A percentile compares a stretch with the other conserved stretches of the same genome.
Conservation (phyloP, 2,797 vertebrate species). For the Alauda arvensis region DNA sequence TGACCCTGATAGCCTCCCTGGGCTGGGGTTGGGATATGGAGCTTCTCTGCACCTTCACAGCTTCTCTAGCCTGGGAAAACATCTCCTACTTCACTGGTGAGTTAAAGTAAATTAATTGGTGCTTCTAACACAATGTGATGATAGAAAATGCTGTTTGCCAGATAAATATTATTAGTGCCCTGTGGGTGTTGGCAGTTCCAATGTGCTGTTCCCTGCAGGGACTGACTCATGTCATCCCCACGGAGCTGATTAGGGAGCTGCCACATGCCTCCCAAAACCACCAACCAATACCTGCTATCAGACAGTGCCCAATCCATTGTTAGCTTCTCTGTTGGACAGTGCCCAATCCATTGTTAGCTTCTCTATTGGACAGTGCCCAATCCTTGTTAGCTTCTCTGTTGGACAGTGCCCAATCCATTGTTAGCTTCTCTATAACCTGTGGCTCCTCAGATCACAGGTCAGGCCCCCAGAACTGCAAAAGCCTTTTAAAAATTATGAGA, state of each 20-base stretch:
- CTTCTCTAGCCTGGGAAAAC: not conserved
- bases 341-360: not conserved
- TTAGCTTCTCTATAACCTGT: not conserved
- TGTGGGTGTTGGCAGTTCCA: not conserved
- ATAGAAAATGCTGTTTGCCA: conserved; percentile 6
- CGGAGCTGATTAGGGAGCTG: not conserved
- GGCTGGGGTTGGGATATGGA: not conserved
- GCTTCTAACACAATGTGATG: not conserved
- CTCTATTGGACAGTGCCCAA: not conserved
- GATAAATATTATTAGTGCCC: not conserved
- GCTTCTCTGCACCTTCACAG: not conserved
- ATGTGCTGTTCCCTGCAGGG: not conserved
- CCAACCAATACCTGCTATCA: not conserved
- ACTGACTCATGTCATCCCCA: not conserved
- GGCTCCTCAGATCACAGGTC: not conserved
- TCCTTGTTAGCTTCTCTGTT: too few species aligned
- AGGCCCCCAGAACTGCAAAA: not conserved
- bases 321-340: not conserved
- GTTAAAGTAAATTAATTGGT: conserved; percentile 3
- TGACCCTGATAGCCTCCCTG: not conserved
- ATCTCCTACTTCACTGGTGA: not conserved
- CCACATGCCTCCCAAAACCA: not conserved
- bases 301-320: not conserved
- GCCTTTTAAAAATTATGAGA: not conserved
- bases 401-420: not conserved